These are phyloP conservation scores for Actinia tenebrosa DNA, from an alignment of 64 coral and sea anemone species.

Conservation along the genomic window DNA sequence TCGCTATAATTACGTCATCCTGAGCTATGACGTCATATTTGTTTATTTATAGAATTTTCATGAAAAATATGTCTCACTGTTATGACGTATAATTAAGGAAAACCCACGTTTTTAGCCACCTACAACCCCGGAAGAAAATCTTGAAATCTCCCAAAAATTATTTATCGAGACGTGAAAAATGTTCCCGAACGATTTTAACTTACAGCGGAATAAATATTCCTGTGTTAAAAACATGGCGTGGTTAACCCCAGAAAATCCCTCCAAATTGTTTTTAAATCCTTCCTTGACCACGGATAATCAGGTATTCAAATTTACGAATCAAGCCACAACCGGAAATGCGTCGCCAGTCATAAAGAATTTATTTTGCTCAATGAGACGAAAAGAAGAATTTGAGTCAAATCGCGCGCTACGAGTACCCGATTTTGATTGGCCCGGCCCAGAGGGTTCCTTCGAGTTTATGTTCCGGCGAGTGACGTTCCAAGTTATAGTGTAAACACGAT, in stretches of 20 bases:
- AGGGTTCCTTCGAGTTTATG: neutral
- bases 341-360: neutral
- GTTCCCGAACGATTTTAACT: neutral
- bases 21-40: neutral
- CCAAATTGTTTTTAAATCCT: neutral
- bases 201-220: neutral
- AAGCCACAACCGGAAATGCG: neutral
- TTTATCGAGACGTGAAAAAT: neutral
- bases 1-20: neutral
- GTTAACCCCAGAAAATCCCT: neutral
- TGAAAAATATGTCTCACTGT: neutral
- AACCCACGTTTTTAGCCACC: no score
- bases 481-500: neutral
- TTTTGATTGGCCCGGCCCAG: neutral
- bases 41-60: neutral
- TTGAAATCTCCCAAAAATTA: no score
- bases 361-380: neutral
- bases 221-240: neutral
- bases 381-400: neutral
- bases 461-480: neutral
- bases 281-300: neutral
- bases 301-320: neutral
- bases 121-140: no score
- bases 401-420: neutral
- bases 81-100: neutral